These are phyloP conservation scores for Halichoerus grypus DNA, from an alignment of 2,113 vertebrate species.

Conservation along the genomic window DNA sequence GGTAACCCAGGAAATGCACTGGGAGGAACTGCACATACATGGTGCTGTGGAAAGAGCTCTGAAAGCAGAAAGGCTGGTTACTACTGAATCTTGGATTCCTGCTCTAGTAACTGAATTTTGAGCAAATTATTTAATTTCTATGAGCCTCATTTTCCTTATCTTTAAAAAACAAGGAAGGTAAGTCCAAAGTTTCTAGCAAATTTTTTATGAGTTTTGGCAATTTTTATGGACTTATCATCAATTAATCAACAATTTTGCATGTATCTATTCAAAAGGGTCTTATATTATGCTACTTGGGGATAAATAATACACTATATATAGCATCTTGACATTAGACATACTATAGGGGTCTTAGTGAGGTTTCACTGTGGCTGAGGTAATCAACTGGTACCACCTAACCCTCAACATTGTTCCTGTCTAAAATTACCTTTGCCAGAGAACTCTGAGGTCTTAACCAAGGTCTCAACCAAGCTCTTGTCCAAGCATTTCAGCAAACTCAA, in stretches of 20 bases:
- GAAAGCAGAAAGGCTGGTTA: not conserved
- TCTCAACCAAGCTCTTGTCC: not conserved
- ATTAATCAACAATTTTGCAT: not conserved
- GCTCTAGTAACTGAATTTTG: not conserved
- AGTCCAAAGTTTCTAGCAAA: not conserved
- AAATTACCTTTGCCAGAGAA: slow-evolving; percentile 33
- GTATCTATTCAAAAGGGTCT: not conserved
- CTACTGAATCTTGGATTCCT: not conserved
- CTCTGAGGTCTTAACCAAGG: not conserved
- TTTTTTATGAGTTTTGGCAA: not conserved
- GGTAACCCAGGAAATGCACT: not conserved
- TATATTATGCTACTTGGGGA: not conserved
- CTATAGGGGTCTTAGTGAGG: not conserved
- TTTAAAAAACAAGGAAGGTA: slow-evolving; percentile 29
- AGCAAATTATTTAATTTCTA: slow-evolving; percentile 31
- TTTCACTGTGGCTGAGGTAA: not conserved
- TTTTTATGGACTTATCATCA: not conserved
- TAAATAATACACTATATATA: not conserved
- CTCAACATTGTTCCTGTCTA: not conserved
- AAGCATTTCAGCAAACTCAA: not conserved
- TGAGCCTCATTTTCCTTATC: not conserved
- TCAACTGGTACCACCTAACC: not conserved
- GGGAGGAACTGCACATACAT: not conserved
- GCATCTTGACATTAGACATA: not conserved
- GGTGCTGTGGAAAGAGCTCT: not conserved